phyloP scores from a whole-genome alignment of 2,888 invertebrate species.

The Lasioglossum morio region DNA sequence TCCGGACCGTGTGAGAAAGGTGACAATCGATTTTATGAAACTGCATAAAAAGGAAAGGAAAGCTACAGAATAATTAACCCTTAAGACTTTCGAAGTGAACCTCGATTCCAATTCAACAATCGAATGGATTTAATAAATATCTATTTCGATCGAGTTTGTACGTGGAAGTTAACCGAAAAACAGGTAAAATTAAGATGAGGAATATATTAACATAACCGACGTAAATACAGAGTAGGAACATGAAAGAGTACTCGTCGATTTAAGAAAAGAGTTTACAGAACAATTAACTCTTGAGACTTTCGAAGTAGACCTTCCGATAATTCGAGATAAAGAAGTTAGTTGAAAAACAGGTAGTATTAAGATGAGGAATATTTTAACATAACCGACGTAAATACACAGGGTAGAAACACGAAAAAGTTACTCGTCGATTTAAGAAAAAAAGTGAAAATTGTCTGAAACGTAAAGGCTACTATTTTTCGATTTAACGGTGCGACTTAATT shows the following conservation, averaged over 20 bases:
- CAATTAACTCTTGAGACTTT: background rate
- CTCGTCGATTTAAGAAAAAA: background rate
- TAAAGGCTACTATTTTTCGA: background rate
- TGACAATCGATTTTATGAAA: background rate
- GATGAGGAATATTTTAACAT: too few species aligned
- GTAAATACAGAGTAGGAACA: background rate
- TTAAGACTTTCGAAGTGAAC: background rate
- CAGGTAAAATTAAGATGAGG: background rate
- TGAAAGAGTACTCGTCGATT: background rate
- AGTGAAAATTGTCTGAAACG: background rate
- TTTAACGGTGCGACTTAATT: background rate
- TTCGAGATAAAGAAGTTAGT: background rate
- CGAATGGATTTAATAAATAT: background rate
- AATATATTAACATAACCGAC: too few species aligned
- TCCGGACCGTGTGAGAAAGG: background rate
- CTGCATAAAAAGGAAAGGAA: background rate
- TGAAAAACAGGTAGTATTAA: background rate
- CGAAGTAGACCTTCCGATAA: background rate
- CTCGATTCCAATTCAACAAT: background rate
- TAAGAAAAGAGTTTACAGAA: background rate
- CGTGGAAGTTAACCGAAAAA: too few species aligned
- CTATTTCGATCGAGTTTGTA: background rate
- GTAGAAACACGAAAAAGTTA: background rate
- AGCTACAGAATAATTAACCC: background rate
- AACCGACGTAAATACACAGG: too few species aligned